phyloP scores from a whole-genome alignment of 2,888 invertebrate genomes.

The Steinernema scapterisci region DNA sequence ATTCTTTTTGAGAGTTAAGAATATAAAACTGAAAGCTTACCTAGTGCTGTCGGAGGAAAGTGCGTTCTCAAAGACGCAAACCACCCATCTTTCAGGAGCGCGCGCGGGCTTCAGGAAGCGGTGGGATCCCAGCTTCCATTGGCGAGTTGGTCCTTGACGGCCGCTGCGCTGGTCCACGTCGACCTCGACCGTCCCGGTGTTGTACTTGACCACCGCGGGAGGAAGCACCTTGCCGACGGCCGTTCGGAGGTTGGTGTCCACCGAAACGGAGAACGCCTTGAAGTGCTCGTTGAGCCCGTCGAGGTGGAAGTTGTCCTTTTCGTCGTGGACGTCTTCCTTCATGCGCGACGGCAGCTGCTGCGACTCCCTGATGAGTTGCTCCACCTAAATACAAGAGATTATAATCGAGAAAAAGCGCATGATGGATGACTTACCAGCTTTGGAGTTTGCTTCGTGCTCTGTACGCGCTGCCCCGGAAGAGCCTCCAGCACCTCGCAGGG shows the following conservation, averaged over 20 bases:
- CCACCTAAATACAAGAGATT: background rate
- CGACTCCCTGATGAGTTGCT: background rate
- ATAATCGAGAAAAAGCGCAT: background rate
- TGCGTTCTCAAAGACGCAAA: background rate
- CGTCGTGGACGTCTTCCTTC: background rate
- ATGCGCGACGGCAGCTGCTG: background rate
- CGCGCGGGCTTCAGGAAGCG: background rate
- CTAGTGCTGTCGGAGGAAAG: background rate
- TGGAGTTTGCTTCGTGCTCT: background rate
- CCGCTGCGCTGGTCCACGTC: background rate
- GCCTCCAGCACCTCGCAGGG: conserved; percentile 5
- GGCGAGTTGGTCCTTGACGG: background rate
- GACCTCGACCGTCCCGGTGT: background rate
- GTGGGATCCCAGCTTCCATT: background rate
- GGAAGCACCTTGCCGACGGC: background rate
- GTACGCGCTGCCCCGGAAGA: background rate
- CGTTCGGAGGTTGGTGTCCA: background rate
- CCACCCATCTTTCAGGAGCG: background rate
- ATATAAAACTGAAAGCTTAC: background rate
- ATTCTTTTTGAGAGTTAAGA: background rate
- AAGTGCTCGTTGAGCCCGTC: background rate
- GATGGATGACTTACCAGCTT: background rate
- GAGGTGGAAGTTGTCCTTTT: background rate
- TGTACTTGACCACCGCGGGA: background rate
- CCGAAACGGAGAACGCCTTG: background rate